A percentile compares a stretch with the other conserved stretches of the same genome.
phyloP scores from a whole-genome alignment of 2,113 vertebrate genomes.

The Lampris megalopsis region DNA sequence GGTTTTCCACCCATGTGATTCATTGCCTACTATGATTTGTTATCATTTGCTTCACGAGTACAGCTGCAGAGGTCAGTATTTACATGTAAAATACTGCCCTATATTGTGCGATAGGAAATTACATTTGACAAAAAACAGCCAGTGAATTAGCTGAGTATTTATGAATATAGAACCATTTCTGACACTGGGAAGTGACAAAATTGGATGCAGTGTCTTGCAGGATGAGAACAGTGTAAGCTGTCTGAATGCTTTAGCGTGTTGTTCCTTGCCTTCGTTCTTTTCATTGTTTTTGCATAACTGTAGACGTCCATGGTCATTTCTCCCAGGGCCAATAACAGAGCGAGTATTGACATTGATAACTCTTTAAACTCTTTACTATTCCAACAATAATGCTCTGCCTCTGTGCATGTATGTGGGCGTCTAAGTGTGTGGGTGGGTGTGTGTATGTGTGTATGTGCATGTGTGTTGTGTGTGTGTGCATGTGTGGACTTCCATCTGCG shows the following conservation, averaged over 20 bases:
- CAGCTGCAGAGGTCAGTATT: too few species aligned
- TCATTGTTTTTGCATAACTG: slow-evolving; percentile 27
- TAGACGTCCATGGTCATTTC: slow-evolving; percentile 39
- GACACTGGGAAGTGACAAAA: too few species aligned
- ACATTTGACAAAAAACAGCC: too few species aligned
- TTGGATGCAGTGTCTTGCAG: too few species aligned
- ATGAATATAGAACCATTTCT: too few species aligned
- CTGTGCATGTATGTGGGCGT: neutral
- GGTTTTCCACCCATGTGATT: too few species aligned
- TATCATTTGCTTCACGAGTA: too few species aligned
- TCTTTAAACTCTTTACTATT: neutral
- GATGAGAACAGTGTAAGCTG: neutral
- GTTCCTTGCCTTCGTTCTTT: neutral
- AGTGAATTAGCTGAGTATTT: too few species aligned
- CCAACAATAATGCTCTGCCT: slow-evolving; percentile 12
- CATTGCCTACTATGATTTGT: too few species aligned
- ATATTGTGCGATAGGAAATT: too few species aligned
- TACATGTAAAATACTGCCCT: too few species aligned
- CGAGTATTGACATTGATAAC: slow-evolving; percentile 44
- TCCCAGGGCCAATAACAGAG: slow-evolving; percentile 19
- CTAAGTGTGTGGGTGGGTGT: neutral
- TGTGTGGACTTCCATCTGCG: too few species aligned
- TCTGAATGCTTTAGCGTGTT: neutral
- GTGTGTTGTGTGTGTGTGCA: neutral
- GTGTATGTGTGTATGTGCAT: neutral